Conservation (phyloP, 2,797 vertebrate genomes). For the Phoebastria nigripes region DNA sequence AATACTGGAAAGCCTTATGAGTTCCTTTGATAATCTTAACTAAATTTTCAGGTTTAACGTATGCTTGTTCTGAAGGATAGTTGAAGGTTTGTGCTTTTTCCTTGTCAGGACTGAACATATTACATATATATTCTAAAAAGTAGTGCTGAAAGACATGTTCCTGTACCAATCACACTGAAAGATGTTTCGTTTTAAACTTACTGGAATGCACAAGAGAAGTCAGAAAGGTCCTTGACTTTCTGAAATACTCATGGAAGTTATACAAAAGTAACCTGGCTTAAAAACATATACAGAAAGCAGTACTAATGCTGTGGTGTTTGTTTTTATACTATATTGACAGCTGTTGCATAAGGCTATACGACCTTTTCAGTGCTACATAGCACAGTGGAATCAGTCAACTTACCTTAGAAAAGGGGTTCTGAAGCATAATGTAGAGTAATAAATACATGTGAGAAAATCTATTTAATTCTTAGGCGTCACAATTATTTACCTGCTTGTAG, state of each 20-base stretch:
- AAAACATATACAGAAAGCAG: background rate
- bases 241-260: background rate
- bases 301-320: background rate
- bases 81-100: background rate
- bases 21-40: background rate
- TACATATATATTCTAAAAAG: background rate
- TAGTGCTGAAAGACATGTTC: background rate
- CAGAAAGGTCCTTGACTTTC: background rate
- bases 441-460: background rate
- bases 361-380: background rate
- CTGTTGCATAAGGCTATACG: background rate
- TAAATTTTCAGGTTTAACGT: background rate
- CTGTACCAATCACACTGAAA: background rate
- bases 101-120: background rate
- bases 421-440: background rate
- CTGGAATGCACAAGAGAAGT: background rate
- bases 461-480: background rate
- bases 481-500: background rate
- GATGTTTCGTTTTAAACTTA: background rate
- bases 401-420: background rate
- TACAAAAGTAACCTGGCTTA: background rate
- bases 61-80: background rate
- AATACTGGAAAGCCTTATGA: fast-evolving
- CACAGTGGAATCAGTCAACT: background rate
- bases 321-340: background rate